Conservation (phyloP, 1,140 invertebrate genomes). For the Ceratosolen solmsi region DNA sequence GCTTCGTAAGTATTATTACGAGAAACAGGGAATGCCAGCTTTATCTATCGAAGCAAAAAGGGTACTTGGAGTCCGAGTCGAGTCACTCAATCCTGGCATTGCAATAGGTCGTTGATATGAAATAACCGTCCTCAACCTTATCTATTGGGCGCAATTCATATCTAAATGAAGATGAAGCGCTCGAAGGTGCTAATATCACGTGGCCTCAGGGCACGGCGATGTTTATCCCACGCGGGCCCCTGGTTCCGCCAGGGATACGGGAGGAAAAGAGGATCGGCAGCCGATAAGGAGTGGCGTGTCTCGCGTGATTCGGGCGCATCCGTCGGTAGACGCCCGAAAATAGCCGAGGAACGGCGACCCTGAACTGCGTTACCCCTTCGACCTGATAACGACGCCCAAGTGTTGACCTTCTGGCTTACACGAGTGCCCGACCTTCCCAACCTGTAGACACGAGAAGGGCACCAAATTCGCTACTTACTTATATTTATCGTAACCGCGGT, state of each 20-base stretch:
- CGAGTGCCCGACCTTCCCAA: neutral
- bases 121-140: neutral
- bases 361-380: neutral
- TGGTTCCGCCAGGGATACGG: no score
- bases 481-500: no score
- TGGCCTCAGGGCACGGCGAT: neutral
- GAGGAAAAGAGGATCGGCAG: no score
- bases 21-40: no score
- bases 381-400: neutral
- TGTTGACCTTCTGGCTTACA: neutral
- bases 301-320: conserved; percentile 40
- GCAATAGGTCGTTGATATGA: neutral
- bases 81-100: neutral
- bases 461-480: neutral
- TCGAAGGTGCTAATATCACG: neutral
- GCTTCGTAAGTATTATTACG: no score
- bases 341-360: neutral
- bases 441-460: neutral
- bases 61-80: no score
- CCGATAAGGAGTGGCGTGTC: neutral
- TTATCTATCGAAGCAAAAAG: no score
- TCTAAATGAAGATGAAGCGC: neutral
- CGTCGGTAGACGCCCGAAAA: conserved; percentile 21
- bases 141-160: neutral
- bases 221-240: neutral